Evolutionary conservation across 2,797 vertebrate species (phyloP).

Genomic region (Manis javanica): DNA sequence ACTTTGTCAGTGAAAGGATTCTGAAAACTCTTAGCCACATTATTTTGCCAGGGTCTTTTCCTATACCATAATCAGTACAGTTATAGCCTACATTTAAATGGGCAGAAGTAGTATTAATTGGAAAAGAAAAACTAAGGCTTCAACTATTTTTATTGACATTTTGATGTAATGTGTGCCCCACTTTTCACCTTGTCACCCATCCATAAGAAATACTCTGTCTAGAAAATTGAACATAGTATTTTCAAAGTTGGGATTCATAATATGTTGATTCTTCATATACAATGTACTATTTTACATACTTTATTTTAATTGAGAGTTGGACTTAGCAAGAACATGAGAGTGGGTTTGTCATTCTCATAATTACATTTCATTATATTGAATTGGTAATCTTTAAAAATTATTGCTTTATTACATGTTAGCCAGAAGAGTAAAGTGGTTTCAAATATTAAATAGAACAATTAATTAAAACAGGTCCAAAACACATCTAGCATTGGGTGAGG

Average conservation of each 20-base stretch:
- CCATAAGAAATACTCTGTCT: accelerated
- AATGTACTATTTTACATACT: not conserved
- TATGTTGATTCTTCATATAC: not conserved
- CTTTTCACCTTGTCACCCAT: not conserved
- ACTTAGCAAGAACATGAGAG: not conserved
- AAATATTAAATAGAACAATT: not conserved
- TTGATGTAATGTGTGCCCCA: not conserved
- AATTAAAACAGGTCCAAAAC: not conserved
- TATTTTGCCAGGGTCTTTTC: not conserved
- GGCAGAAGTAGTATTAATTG: not conserved
- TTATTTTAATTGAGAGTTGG: not conserved
- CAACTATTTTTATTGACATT: not conserved
- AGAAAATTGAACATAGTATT: not conserved
- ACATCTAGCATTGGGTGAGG: not conserved
- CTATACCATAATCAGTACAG: not conserved
- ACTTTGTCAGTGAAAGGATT: not conserved
- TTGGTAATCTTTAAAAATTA: not conserved
- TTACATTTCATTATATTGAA: not conserved
- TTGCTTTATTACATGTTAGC: not conserved
- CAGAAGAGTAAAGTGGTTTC: not conserved
- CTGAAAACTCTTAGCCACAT: not conserved
- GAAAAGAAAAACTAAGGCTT: not conserved
- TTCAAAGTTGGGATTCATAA: not conserved
- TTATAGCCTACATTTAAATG: not conserved
- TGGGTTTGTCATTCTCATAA: not conserved